Percentiles rank a stretch among this genome's conserved stretches.
Evolutionary conservation across 2,113 vertebrate species (phyloP).

Genomic region (Serilophus lunatus): DNA sequence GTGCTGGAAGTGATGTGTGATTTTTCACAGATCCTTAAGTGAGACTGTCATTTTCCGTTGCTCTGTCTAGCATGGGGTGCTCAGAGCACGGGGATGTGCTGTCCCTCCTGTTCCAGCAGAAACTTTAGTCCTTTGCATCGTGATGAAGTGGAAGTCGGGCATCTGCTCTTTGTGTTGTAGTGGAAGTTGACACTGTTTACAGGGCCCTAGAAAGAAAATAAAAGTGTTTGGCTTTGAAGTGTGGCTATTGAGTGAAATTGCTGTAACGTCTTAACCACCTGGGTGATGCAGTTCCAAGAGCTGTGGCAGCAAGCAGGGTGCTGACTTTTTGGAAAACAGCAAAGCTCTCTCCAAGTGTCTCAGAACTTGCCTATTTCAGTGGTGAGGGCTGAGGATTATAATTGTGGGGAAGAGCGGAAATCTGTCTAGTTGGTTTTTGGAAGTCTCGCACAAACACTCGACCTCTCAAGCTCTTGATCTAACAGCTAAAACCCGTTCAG

Average conservation of each 20-base stretch:
- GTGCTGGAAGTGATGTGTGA: not conserved
- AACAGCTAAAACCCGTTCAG: fast-evolving
- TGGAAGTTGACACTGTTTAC: not conserved
- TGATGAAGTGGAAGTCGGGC: not conserved
- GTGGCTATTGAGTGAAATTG: not conserved
- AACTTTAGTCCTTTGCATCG: not conserved
- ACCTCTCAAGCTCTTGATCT: not conserved
- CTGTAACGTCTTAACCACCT: fast-evolving
- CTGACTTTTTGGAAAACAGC: not conserved
- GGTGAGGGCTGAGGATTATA: not conserved
- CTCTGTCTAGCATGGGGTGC: not conserved
- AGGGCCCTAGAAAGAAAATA: not conserved
- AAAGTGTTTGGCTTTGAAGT: not conserved
- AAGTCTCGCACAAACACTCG: not conserved
- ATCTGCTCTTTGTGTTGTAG: not conserved
- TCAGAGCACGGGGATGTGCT: not conserved
- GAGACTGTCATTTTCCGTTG: not conserved
- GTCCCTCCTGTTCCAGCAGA: not conserved
- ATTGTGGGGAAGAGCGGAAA: not conserved
- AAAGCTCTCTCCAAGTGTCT: not conserved
- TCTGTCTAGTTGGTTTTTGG: not conserved
- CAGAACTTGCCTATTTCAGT: not conserved
- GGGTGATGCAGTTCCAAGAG: not conserved
- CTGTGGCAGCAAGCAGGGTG: not conserved
- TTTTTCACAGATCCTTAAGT: not conserved